Conservation (phyloP, 2,888 invertebrate genomes). For the Plagiodera versicolora region DNA sequence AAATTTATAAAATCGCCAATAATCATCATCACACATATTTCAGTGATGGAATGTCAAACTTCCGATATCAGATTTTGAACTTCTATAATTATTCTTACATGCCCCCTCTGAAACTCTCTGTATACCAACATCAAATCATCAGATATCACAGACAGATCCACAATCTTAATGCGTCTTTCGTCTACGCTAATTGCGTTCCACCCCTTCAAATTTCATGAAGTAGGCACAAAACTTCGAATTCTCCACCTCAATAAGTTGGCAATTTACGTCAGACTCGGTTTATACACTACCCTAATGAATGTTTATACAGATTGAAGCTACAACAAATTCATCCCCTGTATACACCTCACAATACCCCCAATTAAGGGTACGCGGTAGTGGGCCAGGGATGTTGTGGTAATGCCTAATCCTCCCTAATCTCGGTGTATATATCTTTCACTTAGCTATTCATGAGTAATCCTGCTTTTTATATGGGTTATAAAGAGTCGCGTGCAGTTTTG, state of each 20-base stretch:
- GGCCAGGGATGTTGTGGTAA: slow-evolving; percentile 43
- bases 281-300: slow-evolving; percentile 17
- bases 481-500: slow-evolving; percentile 44
- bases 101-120: no score
- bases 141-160: background rate
- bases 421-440: slow-evolving; percentile 49
- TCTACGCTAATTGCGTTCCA: slow-evolving; percentile 3
- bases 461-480: slow-evolving; percentile 40
- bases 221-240: background rate
- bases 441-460: slow-evolving; percentile 49
- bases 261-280: background rate
- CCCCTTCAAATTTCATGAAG: slow-evolving; percentile 1
- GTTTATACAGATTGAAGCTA: slow-evolving; percentile 19
- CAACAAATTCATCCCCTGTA: slow-evolving; percentile 21
- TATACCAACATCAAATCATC: background rate
- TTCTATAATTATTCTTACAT: no score
- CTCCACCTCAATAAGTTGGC: slow-evolving; percentile 11
- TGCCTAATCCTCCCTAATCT: slow-evolving; percentile 47
- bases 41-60: no score
- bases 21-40: no score
- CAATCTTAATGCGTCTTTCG: background rate
- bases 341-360: slow-evolving; percentile 28
- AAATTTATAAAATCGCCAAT: no score
- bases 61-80: no score
- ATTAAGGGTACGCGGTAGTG: slow-evolving; percentile 30